Evolutionary conservation across 2,797 vertebrate species (phyloP).

Genomic region (Rhinophrynus dorsalis): DNA sequence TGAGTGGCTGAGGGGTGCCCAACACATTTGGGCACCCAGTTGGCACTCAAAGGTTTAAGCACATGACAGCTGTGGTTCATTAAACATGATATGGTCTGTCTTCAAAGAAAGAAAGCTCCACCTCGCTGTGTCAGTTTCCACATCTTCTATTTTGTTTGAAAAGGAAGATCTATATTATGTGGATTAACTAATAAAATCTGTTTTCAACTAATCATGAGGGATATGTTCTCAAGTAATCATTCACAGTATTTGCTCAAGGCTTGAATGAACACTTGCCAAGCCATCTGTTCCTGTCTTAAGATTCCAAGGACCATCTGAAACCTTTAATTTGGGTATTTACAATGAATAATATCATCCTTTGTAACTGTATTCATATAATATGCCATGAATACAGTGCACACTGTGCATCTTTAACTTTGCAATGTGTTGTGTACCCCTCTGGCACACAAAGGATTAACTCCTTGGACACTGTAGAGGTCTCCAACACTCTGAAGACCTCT

Average conservation of each 20-base stretch:
- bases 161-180: constrained; percentile 12
- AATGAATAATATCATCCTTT: constrained; percentile 15
- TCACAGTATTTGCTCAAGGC: constrained; percentile 46
- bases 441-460: too few species aligned
- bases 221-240: constrained; percentile 44
- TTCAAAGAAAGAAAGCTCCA: background rate
- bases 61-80: too few species aligned
- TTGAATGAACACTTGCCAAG: constrained; percentile 47
- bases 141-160: background rate
- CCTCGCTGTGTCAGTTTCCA: background rate
- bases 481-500: too few species aligned
- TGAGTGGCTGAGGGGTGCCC: too few species aligned
- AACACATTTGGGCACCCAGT: too few species aligned
- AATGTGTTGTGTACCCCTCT: too few species aligned
- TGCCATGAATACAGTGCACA: too few species aligned
- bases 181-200: constrained; percentile 41
- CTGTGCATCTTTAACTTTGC: too few species aligned
- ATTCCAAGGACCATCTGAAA: constrained; percentile 41
- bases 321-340: constrained; percentile 9
- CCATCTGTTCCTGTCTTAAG: constrained; percentile 42
- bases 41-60: too few species aligned
- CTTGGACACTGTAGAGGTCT: too few species aligned
- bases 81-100: too few species aligned
- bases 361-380: too few species aligned
- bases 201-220: constrained; percentile 41